Conservation (phyloP, 2,797 vertebrate genomes). For the Chelonia mydas region DNA sequence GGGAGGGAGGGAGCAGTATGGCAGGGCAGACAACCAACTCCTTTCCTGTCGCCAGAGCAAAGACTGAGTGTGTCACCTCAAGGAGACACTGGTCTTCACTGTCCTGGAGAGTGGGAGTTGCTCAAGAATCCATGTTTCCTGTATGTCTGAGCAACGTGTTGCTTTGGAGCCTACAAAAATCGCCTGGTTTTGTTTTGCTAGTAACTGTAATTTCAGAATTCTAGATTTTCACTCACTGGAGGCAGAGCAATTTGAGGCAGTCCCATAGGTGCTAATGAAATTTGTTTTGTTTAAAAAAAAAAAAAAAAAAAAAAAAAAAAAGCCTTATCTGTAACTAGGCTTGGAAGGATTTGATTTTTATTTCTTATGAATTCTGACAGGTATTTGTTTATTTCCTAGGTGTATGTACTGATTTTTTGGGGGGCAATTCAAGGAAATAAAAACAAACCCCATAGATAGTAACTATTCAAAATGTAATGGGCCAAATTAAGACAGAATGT, state of each 20-base stretch:
- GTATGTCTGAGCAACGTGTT: background rate
- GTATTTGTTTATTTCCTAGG: background rate
- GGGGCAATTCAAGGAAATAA: background rate
- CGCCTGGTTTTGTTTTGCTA: background rate
- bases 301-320: no score
- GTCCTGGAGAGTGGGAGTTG: background rate
- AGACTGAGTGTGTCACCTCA: background rate
- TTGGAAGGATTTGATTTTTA: background rate
- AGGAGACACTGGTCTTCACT: accelerated
- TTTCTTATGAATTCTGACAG: background rate
- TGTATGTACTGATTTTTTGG: background rate
- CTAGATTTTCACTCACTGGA: accelerated
- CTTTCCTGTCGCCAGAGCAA: background rate
- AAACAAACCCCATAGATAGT: background rate
- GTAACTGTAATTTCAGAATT: background rate
- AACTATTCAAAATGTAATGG: background rate
- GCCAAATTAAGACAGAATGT: background rate
- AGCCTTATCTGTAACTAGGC: background rate
- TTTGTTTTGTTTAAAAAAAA: background rate
- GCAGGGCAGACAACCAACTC: background rate
- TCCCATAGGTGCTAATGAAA: background rate
- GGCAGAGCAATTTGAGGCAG: background rate
- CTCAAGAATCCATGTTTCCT: background rate
- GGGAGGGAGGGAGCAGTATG: background rate
- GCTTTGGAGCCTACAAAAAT: slow-evolving; percentile 11